Evolutionary conservation across 2,797 vertebrate species (phyloP), one percentile per base, ranked within the genome.

Genomic region (Enteromius thamalakanensis): DNA sequence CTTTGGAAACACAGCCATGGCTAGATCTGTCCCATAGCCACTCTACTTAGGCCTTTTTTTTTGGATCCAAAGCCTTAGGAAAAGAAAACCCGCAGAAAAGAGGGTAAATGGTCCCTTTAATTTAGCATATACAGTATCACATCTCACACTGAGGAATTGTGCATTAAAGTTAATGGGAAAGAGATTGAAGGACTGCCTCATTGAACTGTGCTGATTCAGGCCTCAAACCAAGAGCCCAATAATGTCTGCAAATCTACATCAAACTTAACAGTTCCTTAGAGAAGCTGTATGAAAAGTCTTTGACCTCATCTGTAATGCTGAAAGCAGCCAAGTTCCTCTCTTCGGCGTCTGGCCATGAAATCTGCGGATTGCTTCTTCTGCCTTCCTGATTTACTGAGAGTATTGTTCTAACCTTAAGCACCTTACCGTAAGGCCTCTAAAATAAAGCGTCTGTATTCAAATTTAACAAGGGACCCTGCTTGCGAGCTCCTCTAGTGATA

Each of bases 151-250:
- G 80, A 72, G 75, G 76, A 72, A 72, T 55, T 34, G 71, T 49
- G 60, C 49, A 82, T 65, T 85, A 71, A 75, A 79, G 45, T 69
- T 80, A 76, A 84, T 83, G 65, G 70, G 84, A 76, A 83, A 70
- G 83, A 80, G 84, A 80, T 72, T 86, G 69, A 81, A 70, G 78
- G 21, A 42, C 34, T 67, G 76, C 58, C 75, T 79, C 76, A 71
- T 79, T 79, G 60, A 60, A 84, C 83, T 80, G 82, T 83, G 85
- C 71, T 85, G 82, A 82, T 83, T 78, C 82, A 83, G 85, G 80
- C 81, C 72, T 81, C 51, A 79, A 82, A 81, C 88, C 85, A 82
- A 83, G 49, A 70, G 68, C 79, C 67, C n/a, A 34, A 67, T 71
- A 80, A 84, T 80, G 60, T 84, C 84, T 77, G 45, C 60, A 86